These are phyloP conservation scores for Lethocerus indicus DNA, from an alignment of 1,140 invertebrate species.

Conservation along the genomic window DNA sequence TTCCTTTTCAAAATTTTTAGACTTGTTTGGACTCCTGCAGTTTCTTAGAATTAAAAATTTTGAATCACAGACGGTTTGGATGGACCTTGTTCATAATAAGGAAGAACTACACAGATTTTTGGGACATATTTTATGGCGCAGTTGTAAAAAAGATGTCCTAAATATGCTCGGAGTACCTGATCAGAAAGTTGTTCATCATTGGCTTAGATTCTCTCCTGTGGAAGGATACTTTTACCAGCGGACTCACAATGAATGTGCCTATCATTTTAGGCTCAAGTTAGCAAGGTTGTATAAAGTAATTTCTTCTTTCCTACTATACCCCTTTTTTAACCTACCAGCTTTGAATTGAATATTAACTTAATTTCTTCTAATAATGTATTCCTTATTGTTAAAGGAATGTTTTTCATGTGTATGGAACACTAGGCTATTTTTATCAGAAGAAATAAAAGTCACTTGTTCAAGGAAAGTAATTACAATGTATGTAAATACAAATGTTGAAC, in stretches of 20 bases:
- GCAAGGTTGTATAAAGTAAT: no score
- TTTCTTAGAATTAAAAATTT: conserved; percentile 48
- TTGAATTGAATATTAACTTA: no score
- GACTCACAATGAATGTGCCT: conserved; percentile 25
- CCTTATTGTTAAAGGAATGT: no score
- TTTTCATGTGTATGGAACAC: no score
- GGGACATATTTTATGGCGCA: conserved; percentile 50
- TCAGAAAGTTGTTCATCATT: conserved; percentile 26
- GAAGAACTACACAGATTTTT: conserved; percentile 34
- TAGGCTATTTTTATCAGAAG: no score
- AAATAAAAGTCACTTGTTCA: no score
- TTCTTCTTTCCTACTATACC: no score
- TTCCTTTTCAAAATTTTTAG: conserved; percentile 22
- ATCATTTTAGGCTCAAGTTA: conserved; percentile 19
- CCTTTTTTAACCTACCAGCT: no score
- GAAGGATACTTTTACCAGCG: conserved; percentile 33
- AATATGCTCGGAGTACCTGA: conserved; percentile 29
- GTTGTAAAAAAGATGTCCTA: conserved; percentile 42
- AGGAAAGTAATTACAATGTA: no score
- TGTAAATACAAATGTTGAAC: no score
- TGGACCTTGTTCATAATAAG: background rate
- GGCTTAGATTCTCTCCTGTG: conserved; percentile 29
- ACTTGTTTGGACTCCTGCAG: conserved; percentile 50
- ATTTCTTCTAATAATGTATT: no score
- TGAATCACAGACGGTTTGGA: background rate